These are phyloP conservation scores for Candoia aspera DNA, from an alignment of 2,113 vertebrate species.

Conservation along the genomic window DNA sequence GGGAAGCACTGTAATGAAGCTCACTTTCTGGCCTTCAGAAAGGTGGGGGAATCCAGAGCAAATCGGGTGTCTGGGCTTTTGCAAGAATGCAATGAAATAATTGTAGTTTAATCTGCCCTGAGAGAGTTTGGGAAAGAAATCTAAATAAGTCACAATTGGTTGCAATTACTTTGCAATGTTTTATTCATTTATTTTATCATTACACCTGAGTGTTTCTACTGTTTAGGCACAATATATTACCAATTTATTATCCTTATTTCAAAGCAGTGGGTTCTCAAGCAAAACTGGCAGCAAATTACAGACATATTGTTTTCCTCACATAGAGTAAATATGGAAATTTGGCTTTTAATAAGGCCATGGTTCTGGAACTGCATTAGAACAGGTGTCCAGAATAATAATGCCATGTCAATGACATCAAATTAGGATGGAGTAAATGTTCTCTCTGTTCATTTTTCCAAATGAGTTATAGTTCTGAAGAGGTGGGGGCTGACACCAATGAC, in stretches of 20 bases:
- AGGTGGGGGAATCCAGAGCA: background rate
- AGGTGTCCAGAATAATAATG: constrained; percentile 22
- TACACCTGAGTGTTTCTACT: constrained; percentile 19
- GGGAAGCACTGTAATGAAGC: background rate
- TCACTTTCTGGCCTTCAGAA: background rate
- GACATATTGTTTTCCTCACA: constrained; percentile 24
- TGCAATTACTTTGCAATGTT: constrained; percentile 35
- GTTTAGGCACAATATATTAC: constrained; percentile 35
- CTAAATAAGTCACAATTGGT: constrained; percentile 20
- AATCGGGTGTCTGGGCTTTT: background rate
- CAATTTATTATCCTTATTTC: constrained; percentile 50
- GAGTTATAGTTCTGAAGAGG: background rate
- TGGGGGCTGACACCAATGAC: background rate
- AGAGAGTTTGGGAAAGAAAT: constrained; percentile 6
- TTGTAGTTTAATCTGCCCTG: background rate
- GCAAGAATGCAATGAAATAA: background rate
- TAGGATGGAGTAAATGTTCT: background rate
- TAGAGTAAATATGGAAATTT: constrained; percentile 23
- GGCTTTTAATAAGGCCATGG: constrained; percentile 22
- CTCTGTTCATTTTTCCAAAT: background rate
- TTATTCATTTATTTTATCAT: constrained; percentile 47
- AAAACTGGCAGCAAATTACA: constrained; percentile 39
- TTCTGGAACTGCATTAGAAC: constrained; percentile 17
- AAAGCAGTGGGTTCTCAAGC: constrained; percentile 44
- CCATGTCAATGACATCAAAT: background rate